Evolutionary conservation across 1,140 invertebrate species (phyloP).

Genomic region (Xylocopa sonorina): DNA sequence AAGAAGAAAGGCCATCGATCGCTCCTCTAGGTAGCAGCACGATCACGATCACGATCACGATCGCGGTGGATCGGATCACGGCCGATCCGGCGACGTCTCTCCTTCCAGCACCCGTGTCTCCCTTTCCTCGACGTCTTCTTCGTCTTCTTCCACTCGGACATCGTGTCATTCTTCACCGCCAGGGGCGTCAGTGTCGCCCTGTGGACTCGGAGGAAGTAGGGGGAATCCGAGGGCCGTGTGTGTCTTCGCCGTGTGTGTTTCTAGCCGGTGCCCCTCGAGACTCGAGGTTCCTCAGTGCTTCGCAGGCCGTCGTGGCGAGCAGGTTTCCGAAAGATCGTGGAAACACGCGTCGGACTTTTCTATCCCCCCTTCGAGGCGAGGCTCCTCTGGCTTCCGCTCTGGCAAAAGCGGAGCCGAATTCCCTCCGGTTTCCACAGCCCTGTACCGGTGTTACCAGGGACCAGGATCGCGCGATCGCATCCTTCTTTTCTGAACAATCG

Average conservation of each 20-base stretch:
- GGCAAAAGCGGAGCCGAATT: not conserved
- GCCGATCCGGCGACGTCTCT: slow-evolving; percentile 33
- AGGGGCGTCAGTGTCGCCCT: slow-evolving; percentile 70
- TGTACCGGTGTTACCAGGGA: no score
- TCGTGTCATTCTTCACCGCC: slow-evolving; percentile 70
- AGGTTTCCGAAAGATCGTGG: slow-evolving; percentile 34
- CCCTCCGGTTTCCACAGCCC: not conserved
- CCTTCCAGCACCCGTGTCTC: slow-evolving; percentile 36
- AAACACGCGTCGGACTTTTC: not conserved
- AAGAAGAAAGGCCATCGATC: not conserved
- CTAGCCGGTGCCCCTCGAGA: slow-evolving; percentile 58
- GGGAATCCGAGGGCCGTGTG: slow-evolving; percentile 66
- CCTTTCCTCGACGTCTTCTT: slow-evolving; percentile 60
- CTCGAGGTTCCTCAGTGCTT: slow-evolving; percentile 70
- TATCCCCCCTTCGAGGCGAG: not conserved
- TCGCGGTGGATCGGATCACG: slow-evolving; percentile 28
- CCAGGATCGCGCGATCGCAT: no score
- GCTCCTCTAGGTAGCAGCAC: not conserved
- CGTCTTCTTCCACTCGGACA: slow-evolving; percentile 55
- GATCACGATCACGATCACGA: slow-evolving; percentile 33
- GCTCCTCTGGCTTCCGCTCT: not conserved
- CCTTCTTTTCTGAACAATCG: no score
- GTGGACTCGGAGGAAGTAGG: slow-evolving; percentile 64
- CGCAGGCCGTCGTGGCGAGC: slow-evolving; percentile 62
- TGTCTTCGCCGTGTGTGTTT: slow-evolving; percentile 60